A percentile compares a stretch with the other conserved stretches of the same genome.
These are phyloP conservation scores for Sphenodon punctatus DNA, from an alignment of 2,797 vertebrate genomes.

Conservation along the genomic window DNA sequence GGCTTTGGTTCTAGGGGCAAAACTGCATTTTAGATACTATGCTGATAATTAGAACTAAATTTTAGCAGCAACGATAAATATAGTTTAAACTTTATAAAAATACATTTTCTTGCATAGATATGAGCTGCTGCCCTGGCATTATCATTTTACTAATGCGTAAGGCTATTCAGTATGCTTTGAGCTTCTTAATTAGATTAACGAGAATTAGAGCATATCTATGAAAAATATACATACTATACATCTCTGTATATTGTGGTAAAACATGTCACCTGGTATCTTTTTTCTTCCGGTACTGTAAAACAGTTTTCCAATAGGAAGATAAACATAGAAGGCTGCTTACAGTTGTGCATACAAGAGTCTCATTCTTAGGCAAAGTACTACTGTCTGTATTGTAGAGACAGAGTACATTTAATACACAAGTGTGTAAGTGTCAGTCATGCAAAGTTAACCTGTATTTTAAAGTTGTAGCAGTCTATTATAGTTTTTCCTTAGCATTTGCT, in stretches of 20 bases:
- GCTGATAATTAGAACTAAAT: conserved; percentile 23
- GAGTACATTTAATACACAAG: not conserved
- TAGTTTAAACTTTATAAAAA: not conserved
- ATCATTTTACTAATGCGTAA: not conserved
- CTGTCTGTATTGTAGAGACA: no score
- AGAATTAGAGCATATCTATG: not conserved
- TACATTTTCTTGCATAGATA: conserved; percentile 52
- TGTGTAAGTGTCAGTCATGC: conserved; percentile 30
- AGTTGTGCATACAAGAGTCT: conserved; percentile 16
- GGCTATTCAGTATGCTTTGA: conserved; percentile 21
- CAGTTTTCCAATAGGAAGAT: conserved; percentile 19
- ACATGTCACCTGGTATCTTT: no score
- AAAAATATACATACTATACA: not conserved
- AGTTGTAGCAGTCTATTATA: conserved; percentile 32
- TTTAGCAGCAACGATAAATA: conserved; percentile 20
- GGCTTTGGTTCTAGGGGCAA: conserved; percentile 7
- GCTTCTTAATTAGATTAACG: not conserved
- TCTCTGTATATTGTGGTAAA: conserved; percentile 25
- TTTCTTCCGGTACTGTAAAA: conserved; percentile 17
- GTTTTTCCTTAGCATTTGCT: conserved; percentile 40
- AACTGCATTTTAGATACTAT: conserved; percentile 43
- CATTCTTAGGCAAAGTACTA: conserved; percentile 24
- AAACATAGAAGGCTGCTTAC: conserved; percentile 22
- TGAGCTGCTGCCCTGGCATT: conserved; percentile 1
- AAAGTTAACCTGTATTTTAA: conserved; percentile 46